Conservation (phyloP, 2,113 vertebrate species). For the Charina bottae region DNA sequence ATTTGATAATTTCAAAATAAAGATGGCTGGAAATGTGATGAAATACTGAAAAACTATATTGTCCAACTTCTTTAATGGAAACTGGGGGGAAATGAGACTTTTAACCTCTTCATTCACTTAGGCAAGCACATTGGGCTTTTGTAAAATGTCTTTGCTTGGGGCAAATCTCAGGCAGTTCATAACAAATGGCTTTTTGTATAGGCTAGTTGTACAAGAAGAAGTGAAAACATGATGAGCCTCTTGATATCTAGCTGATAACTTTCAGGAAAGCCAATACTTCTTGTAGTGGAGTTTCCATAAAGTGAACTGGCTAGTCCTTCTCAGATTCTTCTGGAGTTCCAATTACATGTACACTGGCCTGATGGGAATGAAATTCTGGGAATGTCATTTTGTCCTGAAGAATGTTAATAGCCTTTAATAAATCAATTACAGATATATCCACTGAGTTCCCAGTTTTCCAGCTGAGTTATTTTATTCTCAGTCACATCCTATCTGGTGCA, state of each 20-base stretch:
- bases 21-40: background rate
- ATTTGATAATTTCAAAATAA: background rate
- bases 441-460: background rate
- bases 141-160: background rate
- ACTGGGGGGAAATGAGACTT: background rate
- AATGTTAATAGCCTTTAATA: background rate
- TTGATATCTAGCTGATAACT: background rate
- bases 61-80: background rate
- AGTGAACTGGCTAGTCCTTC: background rate
- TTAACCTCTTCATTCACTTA: background rate
- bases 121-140: background rate
- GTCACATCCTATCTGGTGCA: background rate
- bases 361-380: background rate
- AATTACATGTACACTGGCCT: background rate
- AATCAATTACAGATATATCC: background rate
- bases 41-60: background rate
- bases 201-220: background rate
- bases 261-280: background rate
- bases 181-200: background rate
- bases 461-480: background rate
- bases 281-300: background rate
- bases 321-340: background rate
- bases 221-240: background rate
- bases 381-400: background rate
- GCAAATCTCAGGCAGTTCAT: background rate